Percentiles rank a stretch among this genome's conserved stretches.
Evolutionary conservation across 2,888 invertebrate genomes (phyloP).

Genomic region (Lagria hirta): DNA sequence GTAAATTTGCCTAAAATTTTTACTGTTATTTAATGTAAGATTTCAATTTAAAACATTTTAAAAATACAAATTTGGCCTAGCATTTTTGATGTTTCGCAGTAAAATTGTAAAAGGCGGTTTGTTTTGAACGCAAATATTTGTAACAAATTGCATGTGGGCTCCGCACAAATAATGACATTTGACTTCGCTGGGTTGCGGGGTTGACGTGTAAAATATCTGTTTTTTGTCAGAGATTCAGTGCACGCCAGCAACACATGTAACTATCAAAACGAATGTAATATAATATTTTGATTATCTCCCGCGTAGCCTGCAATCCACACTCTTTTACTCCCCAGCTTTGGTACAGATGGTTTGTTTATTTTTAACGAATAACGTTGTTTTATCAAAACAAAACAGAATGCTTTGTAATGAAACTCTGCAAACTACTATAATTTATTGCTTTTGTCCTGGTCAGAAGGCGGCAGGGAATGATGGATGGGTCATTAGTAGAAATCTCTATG

Average conservation of each 20-base stretch:
- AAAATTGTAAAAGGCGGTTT: too few relatives aligned
- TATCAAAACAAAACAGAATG: slow-evolving; percentile 14
- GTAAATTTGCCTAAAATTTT: too few relatives aligned
- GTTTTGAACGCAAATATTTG: too few relatives aligned
- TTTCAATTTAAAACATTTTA: too few relatives aligned
- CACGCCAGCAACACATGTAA: slow-evolving; percentile 41
- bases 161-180: too few relatives aligned
- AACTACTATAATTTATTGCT: slow-evolving; percentile 19
- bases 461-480: slow-evolving; percentile 9
- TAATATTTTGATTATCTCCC: slow-evolving; percentile 48
- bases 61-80: too few relatives aligned
- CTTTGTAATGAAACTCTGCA: slow-evolving; percentile 12
- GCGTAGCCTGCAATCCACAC: slow-evolving; percentile 29
- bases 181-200: too few relatives aligned
- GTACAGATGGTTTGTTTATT: slow-evolving; percentile 20
- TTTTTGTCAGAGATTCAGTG: slow-evolving; percentile 21
- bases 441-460: slow-evolving; percentile 6
- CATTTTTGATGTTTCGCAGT: too few relatives aligned
- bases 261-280: slow-evolving; percentile 39
- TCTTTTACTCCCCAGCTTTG: slow-evolving; percentile 16
- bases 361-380: slow-evolving; percentile 17
- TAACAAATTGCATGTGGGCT: too few relatives aligned
- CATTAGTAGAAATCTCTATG: too few relatives aligned
- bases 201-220: slow-evolving; percentile 7
- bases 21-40: too few relatives aligned